A percentile compares a stretch with the other conserved stretches of the same genome.
Evolutionary conservation across 1,140 invertebrate genomes (phyloP).

Genomic region (Dendroctonus ponderosae): DNA sequence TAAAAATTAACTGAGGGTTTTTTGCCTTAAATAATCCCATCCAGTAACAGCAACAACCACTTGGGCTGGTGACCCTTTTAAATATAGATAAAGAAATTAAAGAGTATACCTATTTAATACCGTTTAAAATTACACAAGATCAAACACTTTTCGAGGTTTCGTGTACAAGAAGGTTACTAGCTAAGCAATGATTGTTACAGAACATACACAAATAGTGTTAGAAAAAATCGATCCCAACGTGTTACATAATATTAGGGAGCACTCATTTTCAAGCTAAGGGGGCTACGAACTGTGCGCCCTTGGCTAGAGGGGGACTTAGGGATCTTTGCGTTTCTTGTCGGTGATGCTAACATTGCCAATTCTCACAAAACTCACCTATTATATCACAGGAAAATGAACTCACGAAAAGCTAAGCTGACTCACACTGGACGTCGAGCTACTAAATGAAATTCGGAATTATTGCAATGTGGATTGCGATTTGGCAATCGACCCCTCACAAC

Average conservation of each 20-base stretch:
- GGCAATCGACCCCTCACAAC: not conserved
- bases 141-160: not conserved
- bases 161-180: not conserved
- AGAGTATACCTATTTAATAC: not conserved
- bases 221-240: not conserved
- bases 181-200: not conserved
- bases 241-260: not conserved
- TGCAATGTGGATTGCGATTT: not conserved
- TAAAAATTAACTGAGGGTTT: not conserved
- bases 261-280: not conserved
- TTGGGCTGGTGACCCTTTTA: not conserved
- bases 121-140: too few species aligned
- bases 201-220: not conserved
- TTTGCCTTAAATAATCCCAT: not conserved
- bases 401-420: constrained; percentile 5
- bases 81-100: not conserved
- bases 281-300: not conserved
- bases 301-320: not conserved
- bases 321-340: not conserved
- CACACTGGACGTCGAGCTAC: constrained; percentile 24
- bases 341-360: not conserved
- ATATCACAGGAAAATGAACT: constrained; percentile 17
- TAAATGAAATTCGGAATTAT: not conserved
- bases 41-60: not conserved
- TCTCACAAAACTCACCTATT: constrained; percentile 15